Base-by-base conservation (phyloP, 2,888 invertebrate genomes). In the Yponomeuta cagnagella region DNA sequence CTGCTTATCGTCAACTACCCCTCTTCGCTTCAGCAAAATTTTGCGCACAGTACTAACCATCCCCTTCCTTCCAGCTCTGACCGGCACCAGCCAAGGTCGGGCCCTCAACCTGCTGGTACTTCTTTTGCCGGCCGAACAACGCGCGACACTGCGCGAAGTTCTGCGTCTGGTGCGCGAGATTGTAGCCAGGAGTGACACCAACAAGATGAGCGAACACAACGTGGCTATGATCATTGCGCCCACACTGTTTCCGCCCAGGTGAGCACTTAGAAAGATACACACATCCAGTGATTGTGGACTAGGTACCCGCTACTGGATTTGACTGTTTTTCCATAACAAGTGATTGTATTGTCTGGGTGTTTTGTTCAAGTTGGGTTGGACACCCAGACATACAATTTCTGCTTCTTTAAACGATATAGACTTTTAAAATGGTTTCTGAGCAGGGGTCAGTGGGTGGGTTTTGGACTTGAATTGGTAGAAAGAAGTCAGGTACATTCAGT, bases 191-290 rank as follows among this genome's bases (percentile, higher is more conserved):
- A 93, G 95, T 77, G 90, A 93, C 76, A 89, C 93, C 76, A 98
- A 98, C 88, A 96, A 97, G 89, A 98, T 98, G 98, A 96, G 95
- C 77, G 93, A 96, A 73, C 97, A 97, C 83, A 98, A 98, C 84
- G 97, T 98, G 63, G 96, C 98, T 52, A 98, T 98, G 95, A 98
- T 98, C 77, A 96, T 98, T 76, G 98, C 98, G 23, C 98, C 98
- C n/a, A 97, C 98, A 71, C 94, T 98, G 76, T 97, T 97, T 82
- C 96, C 96, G 73, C 96, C 96, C 75, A 94, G 95, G 86, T 95
- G 73, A 66, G 82, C 76, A 73, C 81, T 88, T 33, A 52, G 43
- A 58, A 33, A 33, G 9, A 43, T 43, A 43, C 43, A 43, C 43
- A 43, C 8, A 1, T 43, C 2, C 4, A 48, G 65, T 63, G n/a